phyloP scores from a whole-genome alignment of 2,113 vertebrate genomes.

The Colaptes auratus region DNA sequence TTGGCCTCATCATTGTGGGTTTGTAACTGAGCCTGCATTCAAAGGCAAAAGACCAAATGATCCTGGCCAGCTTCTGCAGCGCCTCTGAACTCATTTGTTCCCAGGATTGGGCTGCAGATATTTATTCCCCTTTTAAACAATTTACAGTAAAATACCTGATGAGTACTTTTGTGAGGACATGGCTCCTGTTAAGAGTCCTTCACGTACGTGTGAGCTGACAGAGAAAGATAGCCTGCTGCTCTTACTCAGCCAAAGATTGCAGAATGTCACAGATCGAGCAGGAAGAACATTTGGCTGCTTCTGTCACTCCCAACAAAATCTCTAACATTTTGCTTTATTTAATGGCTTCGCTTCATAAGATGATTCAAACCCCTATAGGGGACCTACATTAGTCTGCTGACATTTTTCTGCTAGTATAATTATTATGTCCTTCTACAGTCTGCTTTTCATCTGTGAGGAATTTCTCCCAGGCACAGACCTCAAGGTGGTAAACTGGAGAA shows the following conservation, averaged over 20 bases:
- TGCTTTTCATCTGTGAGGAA: conserved; percentile 22
- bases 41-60: neutral
- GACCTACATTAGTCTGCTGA: conserved; percentile 50
- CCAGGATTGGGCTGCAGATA: neutral
- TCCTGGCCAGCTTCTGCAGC: neutral
- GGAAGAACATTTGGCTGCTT: conserved; percentile 57
- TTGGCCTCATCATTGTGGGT: neutral
- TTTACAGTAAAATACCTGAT: neutral
- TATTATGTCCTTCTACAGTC: conserved; percentile 42
- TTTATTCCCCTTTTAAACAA: neutral
- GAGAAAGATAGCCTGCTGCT: conserved; percentile 43
- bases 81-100: neutral
- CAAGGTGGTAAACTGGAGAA: neutral
- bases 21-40: neutral
- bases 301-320: conserved; percentile 63
- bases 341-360: conserved; percentile 50
- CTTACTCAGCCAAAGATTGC: conserved; percentile 48
- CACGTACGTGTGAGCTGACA: neutral
- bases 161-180: neutral
- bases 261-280: conserved; percentile 31
- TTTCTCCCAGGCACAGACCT: neutral
- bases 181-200: conserved; percentile 16
- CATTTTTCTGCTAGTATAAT: conserved; percentile 63
- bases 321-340: conserved; percentile 67
- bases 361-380: conserved; percentile 61